Evolutionary conservation across 2,888 invertebrate genomes (phyloP).

Genomic region (Agrotis clavis): DNA sequence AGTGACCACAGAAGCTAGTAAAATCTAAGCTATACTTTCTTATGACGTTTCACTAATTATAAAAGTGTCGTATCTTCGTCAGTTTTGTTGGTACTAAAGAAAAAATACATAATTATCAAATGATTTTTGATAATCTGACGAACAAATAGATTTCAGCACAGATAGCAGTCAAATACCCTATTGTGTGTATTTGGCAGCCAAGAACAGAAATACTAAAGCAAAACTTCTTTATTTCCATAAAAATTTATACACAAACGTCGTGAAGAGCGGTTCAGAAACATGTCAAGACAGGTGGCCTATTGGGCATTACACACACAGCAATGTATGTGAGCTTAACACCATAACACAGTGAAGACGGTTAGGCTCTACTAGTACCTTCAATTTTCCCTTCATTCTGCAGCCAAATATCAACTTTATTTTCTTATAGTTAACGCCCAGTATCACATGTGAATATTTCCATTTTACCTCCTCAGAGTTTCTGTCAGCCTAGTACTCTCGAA

Average conservation of each 20-base stretch:
- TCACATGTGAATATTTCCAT: constrained; percentile 37
- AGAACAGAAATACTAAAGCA: constrained; percentile 5
- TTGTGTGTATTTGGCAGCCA: no score
- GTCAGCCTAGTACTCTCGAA: constrained; percentile 83
- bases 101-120: no score
- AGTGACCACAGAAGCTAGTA: no score
- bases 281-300: constrained; percentile 70
- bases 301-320: constrained; percentile 61
- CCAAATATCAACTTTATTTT: constrained; percentile 49
- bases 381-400: constrained; percentile 49
- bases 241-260: constrained; percentile 20
- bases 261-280: constrained; percentile 53
- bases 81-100: no score
- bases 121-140: no score
- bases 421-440: constrained; percentile 55
- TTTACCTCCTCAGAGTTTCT: constrained; percentile 75
- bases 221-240: constrained; percentile 25
- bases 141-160: no score
- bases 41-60: no score
- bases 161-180: no score
- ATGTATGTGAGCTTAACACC: constrained; percentile 53
- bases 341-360: constrained; percentile 64
- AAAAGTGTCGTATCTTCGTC: no score
- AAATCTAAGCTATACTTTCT: no score
- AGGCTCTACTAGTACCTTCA: constrained; percentile 59